Base-by-base conservation (phyloP, 2,113 vertebrate species). In the Rattus rattus region DNA sequence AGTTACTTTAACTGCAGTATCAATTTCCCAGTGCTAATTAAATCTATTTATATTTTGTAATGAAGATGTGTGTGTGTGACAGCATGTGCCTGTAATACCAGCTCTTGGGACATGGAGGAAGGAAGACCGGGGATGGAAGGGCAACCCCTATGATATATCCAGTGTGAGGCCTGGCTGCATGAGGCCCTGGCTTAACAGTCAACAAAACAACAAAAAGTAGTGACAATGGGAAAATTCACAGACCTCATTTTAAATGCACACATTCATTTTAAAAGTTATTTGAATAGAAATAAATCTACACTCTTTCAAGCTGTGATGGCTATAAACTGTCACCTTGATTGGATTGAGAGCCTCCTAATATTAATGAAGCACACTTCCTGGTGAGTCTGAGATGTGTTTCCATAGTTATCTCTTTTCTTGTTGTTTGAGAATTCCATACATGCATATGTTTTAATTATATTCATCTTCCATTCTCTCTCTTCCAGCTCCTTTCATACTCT, bases 31-130 rank as follows among this genome's bases (percentile, higher is more conserved):
- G 70, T 8, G 72, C 90, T 95, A 90, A 97, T 94, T 94, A 88
- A 90, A 73, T 96, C 33, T 88, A 70, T 84, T 94, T 90, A 52
- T 26, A 49, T 79, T 97, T 97, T 91, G 61, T 90, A 84, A 96
- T 85, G 75, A 88, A 73, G 49, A 70, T 70, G 33, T n/a, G 20
- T 33, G 20, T 33, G 36, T 13, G 22, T 39, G 67, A 33, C 4
- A 0, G 12, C 33, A 39, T 49, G 67, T 39, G 86, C 22, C 36
- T 54, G 6, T 52, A 22, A n/a, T 14, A 14, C 47, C 65, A 88
- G 63, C 19, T 49, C 67, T n/a, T 13, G 6, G 84, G 20, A 88
- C 54, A 24, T 6, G 22, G 33, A 72, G 22, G 85, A 5, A 72
- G 30, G 30, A 69, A 33, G 28, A n/a, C 4, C 19, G 4, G 20